Base-by-base conservation (phyloP, 2,888 invertebrate genomes). In the Eupithecia centaureata region DNA sequence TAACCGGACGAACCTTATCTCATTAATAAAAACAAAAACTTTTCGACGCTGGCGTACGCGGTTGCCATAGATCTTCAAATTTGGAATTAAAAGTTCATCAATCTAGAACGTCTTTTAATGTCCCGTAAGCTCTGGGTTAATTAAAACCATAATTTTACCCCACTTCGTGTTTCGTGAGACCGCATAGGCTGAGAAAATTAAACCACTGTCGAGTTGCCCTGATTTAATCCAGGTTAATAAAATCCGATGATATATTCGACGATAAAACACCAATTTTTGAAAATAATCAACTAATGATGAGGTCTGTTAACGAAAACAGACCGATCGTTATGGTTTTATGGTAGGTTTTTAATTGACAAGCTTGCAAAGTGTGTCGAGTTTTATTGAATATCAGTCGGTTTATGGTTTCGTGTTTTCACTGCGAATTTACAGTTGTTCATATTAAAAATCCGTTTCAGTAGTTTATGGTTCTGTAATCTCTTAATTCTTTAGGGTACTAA, bases 161-260 rank as follows among this genome's bases (percentile, higher is more conserved):
- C 8, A 63, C 42, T 59, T 66, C 69, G 64, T 70, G 77, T 78
- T 78, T 81, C 80, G 82, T 83, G 82, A 79, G 75, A 80, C 78
- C 78, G 76, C 75, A 65, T 73, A 79, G 81, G 80, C 79, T 80
- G 77, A 73, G 74, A 71, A 81, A 80, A 80, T 77, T 75, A 76
- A 77, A 75, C 76, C 22, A 76, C 61, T 60, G 71, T 77, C 71
- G 47, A 22, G 47, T 72, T 70, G 72, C 67, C 73, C 73, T 73
- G 76, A 72, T 73, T 73, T 66, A 66, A 72, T 73, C 63, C 72
- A 77, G 75, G 78, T 77, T 71, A 74, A 74, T 65, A 66, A n/a
- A 73, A 76, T 76, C 70, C 61, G 52, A 62, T 75, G 73, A 75
- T 75, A 73, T 75, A 75, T 73, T 60, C 54, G 71, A 71, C 47